Base-by-base conservation (phyloP, 2,888 invertebrate genomes). In the Chloroclystis v-ata region DNA sequence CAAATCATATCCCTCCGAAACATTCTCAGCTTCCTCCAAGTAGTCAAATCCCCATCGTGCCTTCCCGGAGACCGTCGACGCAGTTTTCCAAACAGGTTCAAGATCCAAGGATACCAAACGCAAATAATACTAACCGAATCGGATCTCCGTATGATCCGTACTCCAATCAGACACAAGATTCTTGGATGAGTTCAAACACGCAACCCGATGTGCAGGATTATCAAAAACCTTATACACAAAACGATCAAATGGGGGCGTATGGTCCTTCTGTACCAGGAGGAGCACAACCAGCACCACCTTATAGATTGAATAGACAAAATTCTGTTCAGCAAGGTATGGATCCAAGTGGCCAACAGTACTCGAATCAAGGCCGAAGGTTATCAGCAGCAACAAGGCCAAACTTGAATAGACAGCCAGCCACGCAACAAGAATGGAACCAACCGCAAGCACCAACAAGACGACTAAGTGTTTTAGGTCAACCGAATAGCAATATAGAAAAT, bases 1-100 rank as follows among this genome's bases (percentile, higher is more conserved):
- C 83, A 83, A 87, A 85, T 77, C 87, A 83, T 81, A 82, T 85
- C 82, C 87, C 87, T 79, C 88, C 88, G 80, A 86, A 77, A 74
- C 81, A 84, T 72, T 78, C 84, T 65, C 82, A 83, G 69, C 76
- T 85, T 64, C 85, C 82, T 60, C 86, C 83, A 69, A 70, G 67
- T 52, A 85, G 78, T 66, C 80, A 78, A 75, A 62, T 77, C 58
- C 72, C 84, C 47, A 85, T 87, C 54, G 78, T 85, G 60, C 67
- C 85, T 52, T 77, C 87, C 43, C 82, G 86, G 66, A 73, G 87
- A 69, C 81, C 75, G 49, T 77, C 79, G 25, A 65, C 76, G 47
- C 85, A 83, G 57, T 85, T 75, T 63, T 75, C 80, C 14, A 84
- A 78, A 65, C 54, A 78, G 43, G 63, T 71, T 39, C 50, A 50